Percentiles rank a stretch among this genome's conserved stretches.
phyloP scores from a whole-genome alignment of 1,140 invertebrate species.

The Linepithema humile region DNA sequence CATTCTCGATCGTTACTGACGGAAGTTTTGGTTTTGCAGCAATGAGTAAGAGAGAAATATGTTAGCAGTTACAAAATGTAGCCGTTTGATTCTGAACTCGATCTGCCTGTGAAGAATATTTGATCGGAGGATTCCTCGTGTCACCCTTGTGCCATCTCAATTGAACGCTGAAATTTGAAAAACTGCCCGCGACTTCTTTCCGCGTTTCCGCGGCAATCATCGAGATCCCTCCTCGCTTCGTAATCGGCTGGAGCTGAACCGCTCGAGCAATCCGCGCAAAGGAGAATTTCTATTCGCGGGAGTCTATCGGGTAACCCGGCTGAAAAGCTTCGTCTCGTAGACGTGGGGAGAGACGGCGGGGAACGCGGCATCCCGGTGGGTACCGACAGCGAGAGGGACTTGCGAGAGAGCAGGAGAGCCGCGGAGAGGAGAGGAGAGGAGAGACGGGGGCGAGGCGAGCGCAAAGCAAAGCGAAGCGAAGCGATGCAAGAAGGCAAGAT shows the following conservation, averaged over 20 bases:
- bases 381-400: constrained; percentile 58
- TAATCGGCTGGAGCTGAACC: constrained; percentile 19
- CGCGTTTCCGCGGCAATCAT: not conserved
- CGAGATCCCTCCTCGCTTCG: constrained; percentile 14
- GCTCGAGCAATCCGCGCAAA: constrained; percentile 27
- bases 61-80: too few species aligned
- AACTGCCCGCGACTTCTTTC: not conserved
- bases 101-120: too few species aligned
- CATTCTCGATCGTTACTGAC: not conserved
- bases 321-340: constrained; percentile 53
- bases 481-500: constrained; percentile 76
- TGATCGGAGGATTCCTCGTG: too few species aligned
- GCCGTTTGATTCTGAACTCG: too few species aligned
- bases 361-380: constrained; percentile 48
- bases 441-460: constrained; percentile 54
- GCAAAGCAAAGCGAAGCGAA: constrained; percentile 64
- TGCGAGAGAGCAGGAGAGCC: constrained; percentile 20
- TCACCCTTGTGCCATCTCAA: too few species aligned
- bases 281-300: constrained; percentile 51
- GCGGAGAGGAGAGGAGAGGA: constrained; percentile 53
- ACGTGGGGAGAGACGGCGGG: constrained; percentile 54
- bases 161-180: too few species aligned
- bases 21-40: not conserved
- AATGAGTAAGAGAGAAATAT: too few species aligned
- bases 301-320: constrained; percentile 35